These are phyloP conservation scores for Ecliptopera silaceata DNA, from an alignment of 2,888 invertebrate genomes.

Conservation along the genomic window DNA sequence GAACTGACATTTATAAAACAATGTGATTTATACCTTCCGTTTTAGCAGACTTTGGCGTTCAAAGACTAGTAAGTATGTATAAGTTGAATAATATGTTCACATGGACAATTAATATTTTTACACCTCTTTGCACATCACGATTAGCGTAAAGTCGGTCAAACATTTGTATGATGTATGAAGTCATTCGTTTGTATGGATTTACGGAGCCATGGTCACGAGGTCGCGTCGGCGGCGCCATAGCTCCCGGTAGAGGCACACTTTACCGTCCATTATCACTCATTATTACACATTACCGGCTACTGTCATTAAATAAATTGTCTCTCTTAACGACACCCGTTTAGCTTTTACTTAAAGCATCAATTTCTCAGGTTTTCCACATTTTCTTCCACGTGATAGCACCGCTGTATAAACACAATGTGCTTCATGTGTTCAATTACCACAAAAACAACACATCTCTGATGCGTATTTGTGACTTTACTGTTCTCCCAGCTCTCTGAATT, in stretches of 20 bases:
- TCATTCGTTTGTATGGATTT: slow-evolving; percentile 50
- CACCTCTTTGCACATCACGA: slow-evolving; percentile 34
- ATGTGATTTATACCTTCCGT: slow-evolving; percentile 8
- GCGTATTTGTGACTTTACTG: slow-evolving; percentile 29
- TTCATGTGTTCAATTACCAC: slow-evolving; percentile 21
- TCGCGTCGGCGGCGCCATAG: slow-evolving; percentile 35
- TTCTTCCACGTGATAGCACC: slow-evolving; percentile 38
- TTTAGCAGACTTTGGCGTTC: slow-evolving; percentile 4
- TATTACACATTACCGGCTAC: slow-evolving; percentile 47
- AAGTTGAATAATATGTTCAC: slow-evolving; percentile 11
- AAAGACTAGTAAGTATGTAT: slow-evolving; percentile 4
- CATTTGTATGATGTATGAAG: slow-evolving; percentile 50
- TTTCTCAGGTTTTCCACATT: slow-evolving; percentile 57
- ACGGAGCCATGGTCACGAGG: slow-evolving; percentile 49
- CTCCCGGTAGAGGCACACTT: slow-evolving; percentile 35
- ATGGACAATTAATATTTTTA: slow-evolving; percentile 19
- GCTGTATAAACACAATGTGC: slow-evolving; percentile 30
- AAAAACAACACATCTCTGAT: slow-evolving; percentile 30
- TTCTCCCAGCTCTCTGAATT: slow-evolving; percentile 32
- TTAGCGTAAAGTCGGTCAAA: slow-evolving; percentile 39
- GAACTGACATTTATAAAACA: neutral
- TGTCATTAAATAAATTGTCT: slow-evolving; percentile 63
- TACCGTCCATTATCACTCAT: slow-evolving; percentile 32
- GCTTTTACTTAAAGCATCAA: slow-evolving; percentile 55
- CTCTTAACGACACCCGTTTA: slow-evolving; percentile 54